Evolutionary conservation across 2,797 vertebrate genomes (phyloP).

Genomic region (Scolopax bukidnonensis): DNA sequence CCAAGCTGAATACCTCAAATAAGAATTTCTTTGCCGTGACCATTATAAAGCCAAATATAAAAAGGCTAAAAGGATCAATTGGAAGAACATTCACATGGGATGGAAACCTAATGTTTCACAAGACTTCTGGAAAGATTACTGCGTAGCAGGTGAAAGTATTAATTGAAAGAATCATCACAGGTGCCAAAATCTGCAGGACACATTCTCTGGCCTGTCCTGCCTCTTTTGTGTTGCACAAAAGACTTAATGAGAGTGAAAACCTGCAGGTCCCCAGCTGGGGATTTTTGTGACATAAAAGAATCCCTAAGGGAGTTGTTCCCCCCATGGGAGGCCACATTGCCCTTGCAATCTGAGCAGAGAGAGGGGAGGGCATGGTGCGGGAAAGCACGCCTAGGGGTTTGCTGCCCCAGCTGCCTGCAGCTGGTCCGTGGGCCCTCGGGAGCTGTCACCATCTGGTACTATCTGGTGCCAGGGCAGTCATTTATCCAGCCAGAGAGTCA

Average conservation of each 20-base stretch:
- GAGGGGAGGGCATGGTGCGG: not conserved
- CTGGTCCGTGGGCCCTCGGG: not conserved
- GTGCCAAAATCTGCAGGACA: conserved; percentile 3
- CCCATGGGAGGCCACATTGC: not conserved
- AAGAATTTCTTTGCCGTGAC: not conserved
- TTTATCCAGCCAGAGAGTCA: not conserved
- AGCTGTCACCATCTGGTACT: not conserved
- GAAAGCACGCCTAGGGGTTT: not conserved
- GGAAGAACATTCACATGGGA: not conserved
- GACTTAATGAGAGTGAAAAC: not conserved
- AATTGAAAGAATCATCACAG: not conserved
- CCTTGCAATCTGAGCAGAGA: not conserved
- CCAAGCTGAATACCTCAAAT: not conserved
- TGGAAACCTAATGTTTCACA: not conserved
- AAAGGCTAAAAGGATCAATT: not conserved
- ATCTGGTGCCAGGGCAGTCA: not conserved
- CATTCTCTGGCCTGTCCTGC: not conserved
- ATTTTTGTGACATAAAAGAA: not conserved
- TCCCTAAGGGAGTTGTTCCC: not conserved
- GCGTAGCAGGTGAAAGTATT: conserved; percentile 19
- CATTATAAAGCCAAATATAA: not conserved
- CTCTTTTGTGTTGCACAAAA: conserved; percentile 9
- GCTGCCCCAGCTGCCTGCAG: not conserved
- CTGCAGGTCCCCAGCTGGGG: not conserved
- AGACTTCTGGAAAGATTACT: not conserved